Evolutionary conservation across 2,888 invertebrate genomes (phyloP).

Genomic region (Mesorhabditis sp.): DNA sequence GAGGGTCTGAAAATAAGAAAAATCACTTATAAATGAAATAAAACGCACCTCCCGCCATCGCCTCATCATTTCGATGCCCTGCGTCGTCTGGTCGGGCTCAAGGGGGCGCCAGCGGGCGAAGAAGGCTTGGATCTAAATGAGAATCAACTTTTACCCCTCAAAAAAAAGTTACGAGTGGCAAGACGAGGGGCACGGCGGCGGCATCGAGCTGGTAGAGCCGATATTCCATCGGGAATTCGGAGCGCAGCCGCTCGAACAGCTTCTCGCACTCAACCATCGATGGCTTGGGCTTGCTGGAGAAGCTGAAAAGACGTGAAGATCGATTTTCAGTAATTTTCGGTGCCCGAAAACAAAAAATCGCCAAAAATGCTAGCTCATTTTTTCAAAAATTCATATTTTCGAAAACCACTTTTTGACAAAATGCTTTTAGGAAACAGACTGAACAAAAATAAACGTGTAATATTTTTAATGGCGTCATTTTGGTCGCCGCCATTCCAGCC

Average conservation of each 20-base stretch:
- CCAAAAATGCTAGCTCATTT: constrained; percentile 15
- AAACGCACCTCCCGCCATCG: constrained; percentile 36
- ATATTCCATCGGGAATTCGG: constrained; percentile 69
- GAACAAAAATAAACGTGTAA: not conserved
- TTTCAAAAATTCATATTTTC: constrained; percentile 5
- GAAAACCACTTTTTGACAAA: no score
- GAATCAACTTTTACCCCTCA: not conserved
- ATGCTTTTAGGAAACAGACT: no score
- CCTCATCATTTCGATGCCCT: constrained; percentile 59
- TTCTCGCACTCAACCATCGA: constrained; percentile 67
- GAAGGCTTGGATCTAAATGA: constrained; percentile 68
- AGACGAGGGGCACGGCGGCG: constrained; percentile 78
- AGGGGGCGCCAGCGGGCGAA: constrained; percentile 80
- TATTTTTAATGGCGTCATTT: not conserved
- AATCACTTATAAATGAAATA: not conserved
- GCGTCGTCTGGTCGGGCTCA: constrained; percentile 68
- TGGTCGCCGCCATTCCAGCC: not conserved
- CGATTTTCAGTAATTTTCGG: not conserved
- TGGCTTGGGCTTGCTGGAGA: constrained; percentile 47
- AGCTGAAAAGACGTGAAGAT: constrained; percentile 9
- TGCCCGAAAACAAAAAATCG: not conserved
- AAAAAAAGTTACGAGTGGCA: constrained; percentile 67
- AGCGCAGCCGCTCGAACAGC: constrained; percentile 66
- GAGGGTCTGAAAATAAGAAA: not conserved
- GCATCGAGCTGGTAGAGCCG: constrained; percentile 78